Base-by-base conservation (phyloP, 2,888 invertebrate genomes). In the Paralinhomoeus sp. region DNA sequence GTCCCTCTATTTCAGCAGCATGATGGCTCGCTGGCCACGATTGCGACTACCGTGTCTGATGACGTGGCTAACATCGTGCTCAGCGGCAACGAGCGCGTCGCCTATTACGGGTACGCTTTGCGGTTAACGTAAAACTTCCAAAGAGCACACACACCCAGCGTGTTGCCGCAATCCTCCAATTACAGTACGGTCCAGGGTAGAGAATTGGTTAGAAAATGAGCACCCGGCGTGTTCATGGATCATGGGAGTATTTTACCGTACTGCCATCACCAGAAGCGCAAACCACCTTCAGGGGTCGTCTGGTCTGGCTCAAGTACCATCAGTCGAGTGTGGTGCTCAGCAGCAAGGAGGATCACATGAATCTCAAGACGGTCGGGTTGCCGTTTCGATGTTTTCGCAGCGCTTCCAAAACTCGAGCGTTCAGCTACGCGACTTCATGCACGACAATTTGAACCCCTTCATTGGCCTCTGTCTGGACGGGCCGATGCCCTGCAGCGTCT, bases 61-160 rank as follows among this genome's bases (percentile, higher is more conserved):
- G 45, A 45, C 38, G 34, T 45, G 2, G 45, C 45, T n/a, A 41
- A 45, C 24, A 45, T 45, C 22, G 45, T 45, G 17, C 33, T 45
- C 20, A 41, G 21, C 22, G 45, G 45, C 3, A 37, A 45, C 33
- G 45, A 45, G 20, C 22, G 45, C 3, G 37, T 37, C 20, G 45
- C 38, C 23, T 42, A 41, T 27, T 27, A 27, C 27, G 12, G 5
- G 27, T 27, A 9, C 27, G 27, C 27, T 27, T 12, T 27, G 7
- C 12, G 27, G 12, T 12, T 27, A 27, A 27, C 12, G 27, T 27
- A 12, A 5, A n/a, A n/a, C n/a, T n/a, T n/a, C n/a, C n/a, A n/a
- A n/a, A n/a, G n/a, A n/a, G n/a, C n/a, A n/a, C n/a, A n/a, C n/a
- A n/a, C n/a, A n/a, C n/a, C n/a, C n/a, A n/a, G n/a, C n/a, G n/a